These are phyloP conservation scores for Polymixis lichenea DNA, from an alignment of 2,888 invertebrate species.

Conservation along the genomic window DNA sequence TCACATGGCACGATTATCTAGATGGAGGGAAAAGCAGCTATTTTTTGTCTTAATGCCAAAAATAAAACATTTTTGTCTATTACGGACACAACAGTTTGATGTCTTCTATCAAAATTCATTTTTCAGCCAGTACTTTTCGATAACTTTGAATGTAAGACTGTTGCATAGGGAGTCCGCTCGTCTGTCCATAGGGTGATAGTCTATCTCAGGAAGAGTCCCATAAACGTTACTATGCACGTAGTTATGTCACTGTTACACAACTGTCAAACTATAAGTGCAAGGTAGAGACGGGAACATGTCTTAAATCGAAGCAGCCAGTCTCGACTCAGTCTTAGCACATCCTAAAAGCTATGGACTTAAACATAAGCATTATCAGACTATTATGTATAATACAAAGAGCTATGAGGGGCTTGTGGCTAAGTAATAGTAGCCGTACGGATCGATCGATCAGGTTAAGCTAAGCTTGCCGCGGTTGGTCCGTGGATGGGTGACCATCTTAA, in stretches of 20 bases:
- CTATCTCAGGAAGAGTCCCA: no score
- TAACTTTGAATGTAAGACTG: not conserved
- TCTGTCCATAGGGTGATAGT: not conserved
- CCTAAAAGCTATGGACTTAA: not conserved
- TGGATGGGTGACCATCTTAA: no score
- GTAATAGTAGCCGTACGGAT: no score
- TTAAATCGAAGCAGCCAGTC: not conserved
- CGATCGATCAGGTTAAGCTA: no score
- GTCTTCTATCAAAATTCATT: not conserved
- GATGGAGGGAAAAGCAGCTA: no score
- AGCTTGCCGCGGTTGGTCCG: no score
- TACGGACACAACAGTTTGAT: no score
- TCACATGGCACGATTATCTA: not conserved
- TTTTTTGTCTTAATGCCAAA: no score
- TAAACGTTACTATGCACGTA: not conserved
- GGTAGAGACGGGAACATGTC: not conserved
- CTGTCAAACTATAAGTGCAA: not conserved
- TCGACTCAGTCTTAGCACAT: not conserved
- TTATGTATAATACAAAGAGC: not conserved
- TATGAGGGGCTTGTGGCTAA: no score
- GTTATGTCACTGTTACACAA: no score
- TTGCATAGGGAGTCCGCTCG: not conserved
- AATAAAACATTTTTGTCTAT: no score
- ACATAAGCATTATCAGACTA: no score
- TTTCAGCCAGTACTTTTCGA: not conserved